These are phyloP conservation scores for Auanema freiburgensis DNA, from an alignment of 2,888 invertebrate species.

Conservation along the genomic window DNA sequence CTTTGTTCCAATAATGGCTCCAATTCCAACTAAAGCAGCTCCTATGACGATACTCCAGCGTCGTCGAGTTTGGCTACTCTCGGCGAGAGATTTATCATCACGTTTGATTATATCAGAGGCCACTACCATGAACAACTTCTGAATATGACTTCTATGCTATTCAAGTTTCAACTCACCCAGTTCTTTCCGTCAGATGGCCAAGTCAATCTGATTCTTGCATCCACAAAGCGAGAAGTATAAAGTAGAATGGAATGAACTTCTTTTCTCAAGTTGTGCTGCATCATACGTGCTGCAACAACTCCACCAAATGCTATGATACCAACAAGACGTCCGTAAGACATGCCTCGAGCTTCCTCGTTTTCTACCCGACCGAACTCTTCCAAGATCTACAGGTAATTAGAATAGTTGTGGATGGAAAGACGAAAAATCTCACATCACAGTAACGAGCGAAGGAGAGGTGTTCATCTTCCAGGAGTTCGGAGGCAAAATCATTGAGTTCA, in stretches of 20 bases:
- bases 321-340: constrained; percentile 43
- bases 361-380: constrained; percentile 18
- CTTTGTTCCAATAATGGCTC: constrained; percentile 11
- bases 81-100: constrained; percentile 12
- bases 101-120: constrained; percentile 21
- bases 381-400: constrained; percentile 13
- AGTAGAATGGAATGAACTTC: constrained; percentile 30
- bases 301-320: constrained; percentile 45
- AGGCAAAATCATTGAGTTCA: constrained; percentile 20
- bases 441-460: constrained; percentile 32
- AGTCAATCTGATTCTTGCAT: constrained; percentile 31
- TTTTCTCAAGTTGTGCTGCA: constrained; percentile 23
- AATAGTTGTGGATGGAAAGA: background rate
- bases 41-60: constrained; percentile 24
- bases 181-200: constrained; percentile 36
- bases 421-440: constrained; percentile 25
- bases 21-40: constrained; percentile 17
- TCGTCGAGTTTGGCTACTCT: constrained; percentile 6
- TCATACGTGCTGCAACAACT: constrained; percentile 20
- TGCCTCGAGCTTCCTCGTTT: constrained; percentile 20
- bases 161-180: constrained; percentile 33
- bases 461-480: constrained; percentile 24
- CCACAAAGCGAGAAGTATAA: constrained; percentile 42
- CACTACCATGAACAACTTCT: constrained; percentile 34
- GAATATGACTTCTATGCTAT: constrained; percentile 4